Evolutionary conservation across 2,797 vertebrate genomes (phyloP).

Genomic region (Coracias cyanogaster): DNA sequence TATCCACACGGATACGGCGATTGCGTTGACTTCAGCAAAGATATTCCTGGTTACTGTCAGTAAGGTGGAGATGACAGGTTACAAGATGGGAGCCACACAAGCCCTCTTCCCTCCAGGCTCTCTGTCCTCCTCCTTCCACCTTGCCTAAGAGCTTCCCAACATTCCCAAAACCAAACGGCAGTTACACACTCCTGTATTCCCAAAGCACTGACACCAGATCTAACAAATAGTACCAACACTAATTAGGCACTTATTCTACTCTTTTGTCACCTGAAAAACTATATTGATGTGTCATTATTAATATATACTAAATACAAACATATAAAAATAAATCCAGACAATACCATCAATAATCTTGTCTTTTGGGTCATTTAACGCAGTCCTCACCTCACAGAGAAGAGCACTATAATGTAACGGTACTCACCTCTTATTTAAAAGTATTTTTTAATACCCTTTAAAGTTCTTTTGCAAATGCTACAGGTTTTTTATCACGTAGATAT

Average conservation of each 20-base stretch:
- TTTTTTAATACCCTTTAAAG: background rate
- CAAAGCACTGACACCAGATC: background rate
- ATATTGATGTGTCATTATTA: background rate
- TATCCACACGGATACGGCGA: background rate
- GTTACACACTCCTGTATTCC: background rate
- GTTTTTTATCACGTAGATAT: background rate
- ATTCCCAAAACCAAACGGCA: background rate
- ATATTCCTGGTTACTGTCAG: background rate
- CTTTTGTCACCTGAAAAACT: background rate
- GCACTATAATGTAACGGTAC: rapidly evolving
- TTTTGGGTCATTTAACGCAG: background rate
- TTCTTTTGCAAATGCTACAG: background rate
- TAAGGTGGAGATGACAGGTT: background rate
- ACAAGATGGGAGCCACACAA: background rate
- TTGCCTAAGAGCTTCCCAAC: background rate
- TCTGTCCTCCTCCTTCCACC: background rate
- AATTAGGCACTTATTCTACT: background rate
- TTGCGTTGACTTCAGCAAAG: background rate
- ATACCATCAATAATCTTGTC: background rate
- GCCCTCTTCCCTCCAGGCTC: background rate
- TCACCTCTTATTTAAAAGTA: background rate
- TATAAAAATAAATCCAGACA: background rate
- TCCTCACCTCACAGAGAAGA: background rate
- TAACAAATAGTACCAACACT: background rate
- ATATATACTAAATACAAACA: background rate